These are phyloP conservation scores for Bombus cullumanus DNA, from an alignment of 1,140 invertebrate species.

Conservation along the genomic window DNA sequence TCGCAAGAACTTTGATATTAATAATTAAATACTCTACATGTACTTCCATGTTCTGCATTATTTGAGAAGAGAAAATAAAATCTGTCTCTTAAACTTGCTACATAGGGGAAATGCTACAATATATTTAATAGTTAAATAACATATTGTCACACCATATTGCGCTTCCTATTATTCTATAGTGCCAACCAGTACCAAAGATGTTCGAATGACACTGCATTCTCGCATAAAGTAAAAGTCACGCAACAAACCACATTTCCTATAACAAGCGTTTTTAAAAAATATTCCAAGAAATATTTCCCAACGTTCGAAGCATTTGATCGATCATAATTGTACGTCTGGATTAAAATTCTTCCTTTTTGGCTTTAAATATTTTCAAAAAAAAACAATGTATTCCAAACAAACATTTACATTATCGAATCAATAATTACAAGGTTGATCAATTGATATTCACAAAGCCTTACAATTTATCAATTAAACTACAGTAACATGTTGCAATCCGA, in stretches of 20 bases:
- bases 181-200: slow-evolving; percentile 17
- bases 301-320: not conserved
- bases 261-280: not conserved
- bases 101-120: not conserved
- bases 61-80: not conserved
- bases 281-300: not conserved
- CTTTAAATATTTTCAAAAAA: not conserved
- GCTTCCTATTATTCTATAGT: not conserved
- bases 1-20: too few relatives aligned
- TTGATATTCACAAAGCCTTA: too few relatives aligned
- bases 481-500: too few relatives aligned
- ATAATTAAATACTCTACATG: too few relatives aligned
- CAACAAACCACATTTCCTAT: not conserved
- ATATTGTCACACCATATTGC: not conserved
- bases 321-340: not conserved
- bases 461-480: too few relatives aligned
- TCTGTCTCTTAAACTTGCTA: not conserved
- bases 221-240: slow-evolving; percentile 32
- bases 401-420: not conserved
- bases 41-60: too few relatives aligned
- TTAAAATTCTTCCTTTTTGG: too few relatives aligned
- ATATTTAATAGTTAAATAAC: not conserved
- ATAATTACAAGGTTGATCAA: not conserved
- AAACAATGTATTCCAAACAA: not conserved
- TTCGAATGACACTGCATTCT: not conserved